Conservation (phyloP, 2,888 invertebrate species). For the Nephrotoma guestfalica region DNA sequence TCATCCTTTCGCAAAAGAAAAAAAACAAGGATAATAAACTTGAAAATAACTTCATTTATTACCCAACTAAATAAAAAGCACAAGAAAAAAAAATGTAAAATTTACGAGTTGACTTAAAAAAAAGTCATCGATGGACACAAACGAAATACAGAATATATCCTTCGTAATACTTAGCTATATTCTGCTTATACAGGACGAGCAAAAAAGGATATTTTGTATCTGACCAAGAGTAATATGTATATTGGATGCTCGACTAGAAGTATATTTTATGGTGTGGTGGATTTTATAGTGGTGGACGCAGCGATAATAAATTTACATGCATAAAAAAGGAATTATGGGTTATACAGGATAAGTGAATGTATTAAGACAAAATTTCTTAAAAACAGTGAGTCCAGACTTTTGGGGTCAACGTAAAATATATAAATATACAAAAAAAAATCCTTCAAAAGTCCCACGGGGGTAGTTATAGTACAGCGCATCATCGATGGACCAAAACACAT, state of each 20-base stretch:
- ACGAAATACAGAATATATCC: neutral
- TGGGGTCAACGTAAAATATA: neutral
- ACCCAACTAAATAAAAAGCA: neutral
- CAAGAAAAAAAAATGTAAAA: neutral
- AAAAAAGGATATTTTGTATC: neutral
- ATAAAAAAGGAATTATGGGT: neutral
- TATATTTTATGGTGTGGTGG: neutral
- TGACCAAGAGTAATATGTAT: neutral
- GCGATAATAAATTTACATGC: neutral
- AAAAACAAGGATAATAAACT: neutral
- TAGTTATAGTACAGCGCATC: neutral
- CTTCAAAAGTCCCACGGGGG: neutral
- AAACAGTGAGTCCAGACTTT: neutral
- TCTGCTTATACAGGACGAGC: neutral
- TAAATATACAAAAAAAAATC: neutral
- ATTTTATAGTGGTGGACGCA: neutral
- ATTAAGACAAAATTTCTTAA: too few relatives aligned
- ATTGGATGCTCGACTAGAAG: neutral
- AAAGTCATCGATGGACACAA: constrained; percentile 4
- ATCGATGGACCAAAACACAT: neutral
- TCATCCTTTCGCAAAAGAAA: neutral
- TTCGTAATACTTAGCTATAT: neutral
- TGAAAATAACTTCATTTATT: neutral
- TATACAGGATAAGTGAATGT: neutral
- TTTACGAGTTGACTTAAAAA: constrained; percentile 3